These are phyloP conservation scores for Hyposoter didymator DNA, from an alignment of 2,888 invertebrate genomes.

Conservation along the genomic window DNA sequence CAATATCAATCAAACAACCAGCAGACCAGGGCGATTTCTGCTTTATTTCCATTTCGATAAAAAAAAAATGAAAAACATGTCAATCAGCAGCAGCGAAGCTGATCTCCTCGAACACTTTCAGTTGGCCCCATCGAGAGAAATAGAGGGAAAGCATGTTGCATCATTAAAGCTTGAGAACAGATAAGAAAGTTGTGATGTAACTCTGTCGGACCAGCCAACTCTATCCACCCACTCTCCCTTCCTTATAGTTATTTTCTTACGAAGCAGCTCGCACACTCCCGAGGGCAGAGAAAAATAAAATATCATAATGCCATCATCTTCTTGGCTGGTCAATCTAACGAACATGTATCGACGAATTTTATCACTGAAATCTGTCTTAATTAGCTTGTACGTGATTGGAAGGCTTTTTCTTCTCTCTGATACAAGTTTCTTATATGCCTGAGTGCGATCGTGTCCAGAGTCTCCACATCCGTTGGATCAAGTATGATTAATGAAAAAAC, in stretches of 20 bases:
- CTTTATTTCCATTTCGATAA: neutral
- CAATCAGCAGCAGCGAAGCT: constrained; percentile 10
- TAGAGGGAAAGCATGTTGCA: neutral
- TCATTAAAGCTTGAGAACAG: neutral
- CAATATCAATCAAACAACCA: constrained; percentile 15
- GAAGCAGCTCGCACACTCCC: neutral
- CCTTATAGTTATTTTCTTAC: neutral
- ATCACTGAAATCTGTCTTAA: constrained; percentile 38
- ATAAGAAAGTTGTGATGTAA: constrained; percentile 15
- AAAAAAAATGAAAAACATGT: neutral
- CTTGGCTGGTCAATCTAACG: constrained; percentile 5
- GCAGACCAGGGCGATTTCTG: constrained; percentile 1
- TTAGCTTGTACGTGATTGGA: constrained; percentile 13
- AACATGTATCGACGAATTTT: constrained; percentile 16
- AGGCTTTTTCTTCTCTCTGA: neutral
- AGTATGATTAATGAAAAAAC: constrained; percentile 56
- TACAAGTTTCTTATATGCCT: constrained; percentile 4
- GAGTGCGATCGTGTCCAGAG: constrained; percentile 16
- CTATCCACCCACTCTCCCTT: neutral
- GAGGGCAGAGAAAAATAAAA: neutral
- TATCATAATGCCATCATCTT: neutral
- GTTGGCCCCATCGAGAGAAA: neutral
- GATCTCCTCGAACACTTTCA: neutral
- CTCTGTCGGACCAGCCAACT: constrained; percentile 13
- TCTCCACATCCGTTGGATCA: constrained; percentile 12